phyloP scores from a whole-genome alignment of 2,888 invertebrate species.

The Xiphydria camelus region DNA sequence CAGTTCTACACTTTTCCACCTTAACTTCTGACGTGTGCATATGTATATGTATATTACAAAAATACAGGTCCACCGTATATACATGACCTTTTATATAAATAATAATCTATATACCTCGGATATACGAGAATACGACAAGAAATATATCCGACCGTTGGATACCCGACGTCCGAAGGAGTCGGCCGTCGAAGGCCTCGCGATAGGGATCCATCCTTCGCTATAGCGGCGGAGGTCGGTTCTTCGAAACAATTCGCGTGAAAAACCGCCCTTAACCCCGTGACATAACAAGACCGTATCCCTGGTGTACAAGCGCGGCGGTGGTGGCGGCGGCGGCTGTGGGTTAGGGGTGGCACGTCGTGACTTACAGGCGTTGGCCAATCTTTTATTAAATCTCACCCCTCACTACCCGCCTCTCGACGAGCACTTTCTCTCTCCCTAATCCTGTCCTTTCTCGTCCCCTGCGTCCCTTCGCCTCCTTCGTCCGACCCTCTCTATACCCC shows the following conservation, averaged over 20 bases:
- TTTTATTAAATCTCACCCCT: conserved; percentile 44
- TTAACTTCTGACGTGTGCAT: too few relatives aligned
- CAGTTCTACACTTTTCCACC: too few relatives aligned
- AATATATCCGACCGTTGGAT: too few relatives aligned
- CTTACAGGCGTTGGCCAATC: conserved; percentile 32
- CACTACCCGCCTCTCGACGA: conserved; percentile 13
- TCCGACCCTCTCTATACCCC: conserved; percentile 28
- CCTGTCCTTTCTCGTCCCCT: conserved; percentile 12
- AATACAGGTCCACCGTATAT: too few relatives aligned
- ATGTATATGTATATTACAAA: too few relatives aligned
- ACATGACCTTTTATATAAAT: too few relatives aligned
- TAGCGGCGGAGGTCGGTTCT: too few relatives aligned
- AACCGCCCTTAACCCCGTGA: conserved; percentile 11
- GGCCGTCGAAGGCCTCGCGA: too few relatives aligned
- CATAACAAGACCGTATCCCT: conserved; percentile 8
- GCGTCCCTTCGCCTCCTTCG: conserved; percentile 7
- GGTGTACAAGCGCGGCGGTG: conserved; percentile 9
- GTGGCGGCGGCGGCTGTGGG: conserved; percentile 11
- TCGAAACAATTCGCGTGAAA: conserved; percentile 11
- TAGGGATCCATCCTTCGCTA: too few relatives aligned
- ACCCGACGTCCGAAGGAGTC: too few relatives aligned
- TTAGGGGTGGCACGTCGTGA: conserved; percentile 8
- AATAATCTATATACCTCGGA: too few relatives aligned
- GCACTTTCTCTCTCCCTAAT: conserved; percentile 16
- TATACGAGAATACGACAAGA: too few relatives aligned